phyloP scores from a whole-genome alignment of 1,140 invertebrate species.

The Sinonovacula constricta region DNA sequence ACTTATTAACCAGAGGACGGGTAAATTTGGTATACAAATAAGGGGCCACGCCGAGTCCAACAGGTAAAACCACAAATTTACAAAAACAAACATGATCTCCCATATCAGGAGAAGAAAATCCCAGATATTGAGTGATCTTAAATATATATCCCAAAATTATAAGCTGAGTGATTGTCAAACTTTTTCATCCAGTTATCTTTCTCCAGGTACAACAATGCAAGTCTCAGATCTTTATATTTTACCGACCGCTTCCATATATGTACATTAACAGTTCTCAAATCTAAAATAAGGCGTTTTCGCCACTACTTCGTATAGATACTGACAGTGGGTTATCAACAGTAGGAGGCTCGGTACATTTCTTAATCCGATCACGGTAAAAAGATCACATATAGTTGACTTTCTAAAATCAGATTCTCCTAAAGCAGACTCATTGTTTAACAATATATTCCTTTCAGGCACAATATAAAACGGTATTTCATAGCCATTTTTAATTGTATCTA shows the following conservation, averaged over 20 bases:
- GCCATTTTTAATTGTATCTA: conserved; percentile 32
- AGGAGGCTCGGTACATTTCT: neutral
- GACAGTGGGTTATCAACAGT: conserved; percentile 33
- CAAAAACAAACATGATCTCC: neutral
- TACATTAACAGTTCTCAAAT: conserved; percentile 44
- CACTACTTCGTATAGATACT: too few relatives aligned
- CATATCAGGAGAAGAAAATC: neutral
- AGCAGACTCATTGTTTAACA: conserved; percentile 44
- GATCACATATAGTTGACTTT: conserved; percentile 36
- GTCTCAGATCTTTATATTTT: conserved; percentile 29
- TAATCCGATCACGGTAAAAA: conserved; percentile 14
- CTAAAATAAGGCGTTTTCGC: conserved; percentile 49
- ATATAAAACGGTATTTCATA: too few relatives aligned
- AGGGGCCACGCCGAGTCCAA: conserved; percentile 29
- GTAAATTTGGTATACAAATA: conserved; percentile 42
- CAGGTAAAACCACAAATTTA: conserved; percentile 38
- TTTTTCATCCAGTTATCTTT: conserved; percentile 10
- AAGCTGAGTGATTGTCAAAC: conserved; percentile 33
- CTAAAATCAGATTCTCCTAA: too few relatives aligned
- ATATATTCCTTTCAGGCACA: neutral
- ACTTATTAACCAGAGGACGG: conserved; percentile 31
- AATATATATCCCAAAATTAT: too few relatives aligned
- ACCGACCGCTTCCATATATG: conserved; percentile 43
- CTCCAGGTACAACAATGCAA: conserved; percentile 17
- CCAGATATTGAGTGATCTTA: too few relatives aligned